Percentiles rank a stretch among this genome's conserved stretches.
Conservation (phyloP, 2,113 vertebrate species). For the Thomomys bottae region DNA sequence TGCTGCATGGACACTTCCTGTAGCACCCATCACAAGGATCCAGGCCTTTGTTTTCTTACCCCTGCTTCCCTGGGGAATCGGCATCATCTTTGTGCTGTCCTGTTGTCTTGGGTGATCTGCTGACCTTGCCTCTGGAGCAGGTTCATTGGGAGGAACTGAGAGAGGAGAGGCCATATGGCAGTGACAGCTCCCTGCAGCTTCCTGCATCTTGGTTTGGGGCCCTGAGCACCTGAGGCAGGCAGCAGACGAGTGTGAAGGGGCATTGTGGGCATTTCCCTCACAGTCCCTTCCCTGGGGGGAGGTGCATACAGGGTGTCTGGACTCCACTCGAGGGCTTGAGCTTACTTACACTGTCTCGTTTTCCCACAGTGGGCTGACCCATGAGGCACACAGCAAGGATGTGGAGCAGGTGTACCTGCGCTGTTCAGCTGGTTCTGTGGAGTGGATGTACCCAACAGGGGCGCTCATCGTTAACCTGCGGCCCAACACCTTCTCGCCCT, state of each 20-base stretch:
- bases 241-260: neutral
- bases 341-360: constrained; percentile 58
- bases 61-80: neutral
- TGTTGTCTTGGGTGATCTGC: neutral
- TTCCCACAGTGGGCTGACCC: constrained; percentile 92
- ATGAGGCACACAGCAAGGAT: constrained; percentile 94
- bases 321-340: rapidly evolving
- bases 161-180: neutral
- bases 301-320: rapidly evolving
- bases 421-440: constrained; percentile 93
- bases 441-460: constrained; percentile 98
- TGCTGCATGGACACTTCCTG: neutral
- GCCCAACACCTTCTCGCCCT: constrained; percentile 90
- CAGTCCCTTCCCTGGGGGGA: neutral
- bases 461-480: constrained; percentile 97
- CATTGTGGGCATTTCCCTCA: neutral
- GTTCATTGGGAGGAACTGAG: neutral
- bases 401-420: constrained; percentile 99
- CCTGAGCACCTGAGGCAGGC: too few species aligned
- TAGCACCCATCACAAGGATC: neutral
- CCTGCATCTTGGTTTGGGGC: neutral
- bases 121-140: neutral
- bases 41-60: neutral
- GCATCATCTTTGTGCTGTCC: neutral
- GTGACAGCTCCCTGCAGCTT: neutral